Evolutionary conservation across 2,888 invertebrate species (phyloP), one percentile per base, ranked within the genome.

Genomic region (Antheraea assamensis): DNA sequence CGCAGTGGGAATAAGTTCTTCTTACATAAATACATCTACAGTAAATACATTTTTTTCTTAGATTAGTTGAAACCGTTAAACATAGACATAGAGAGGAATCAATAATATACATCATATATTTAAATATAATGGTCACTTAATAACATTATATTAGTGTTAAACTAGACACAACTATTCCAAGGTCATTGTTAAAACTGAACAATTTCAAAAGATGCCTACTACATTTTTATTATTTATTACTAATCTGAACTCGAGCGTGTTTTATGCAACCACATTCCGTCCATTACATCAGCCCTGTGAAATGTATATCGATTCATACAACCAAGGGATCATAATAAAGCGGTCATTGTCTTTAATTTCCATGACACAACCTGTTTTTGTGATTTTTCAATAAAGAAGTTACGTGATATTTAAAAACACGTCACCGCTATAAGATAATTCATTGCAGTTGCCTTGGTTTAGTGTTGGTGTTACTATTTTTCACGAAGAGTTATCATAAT

Each of bases 151-250:
- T 42, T 10, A 13, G 42, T 42, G 42, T 42, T 24, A 61, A 61
- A 13, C 2, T 13, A 13, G 27, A 8, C 13, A 15, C 58, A 24
- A 21, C n/a, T n/a, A 58, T 58, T 61, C 15, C 27, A 5, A 30
- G 27, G 30, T 64, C 17, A 30, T 64, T 64, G 17, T 64, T 17
- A 30, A 17, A 64, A 64, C 17, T 15, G 17, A 0, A 35, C n/a
- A 7, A 68, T 68, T 35, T n/a, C 21, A 13, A 68, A 35, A 24
- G 10, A 21, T 68, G n/a, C 21, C 68, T n/a, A 21, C 68, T 13
- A 68, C 68, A 68, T 68, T 35, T 35, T 68, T 68, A 30, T 71
- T 71, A 49, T 71, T 30, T 27, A 49, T 52, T 49, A 52, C 71
- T 71, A 71, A 71, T 15, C 49, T 49, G 42, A 71, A 47, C 31